A percentile compares a stretch with the other conserved stretches of the same genome.
These are phyloP conservation scores for Drosophila arawakana DNA, from an alignment of 1,140 invertebrate genomes.

Conservation along the genomic window DNA sequence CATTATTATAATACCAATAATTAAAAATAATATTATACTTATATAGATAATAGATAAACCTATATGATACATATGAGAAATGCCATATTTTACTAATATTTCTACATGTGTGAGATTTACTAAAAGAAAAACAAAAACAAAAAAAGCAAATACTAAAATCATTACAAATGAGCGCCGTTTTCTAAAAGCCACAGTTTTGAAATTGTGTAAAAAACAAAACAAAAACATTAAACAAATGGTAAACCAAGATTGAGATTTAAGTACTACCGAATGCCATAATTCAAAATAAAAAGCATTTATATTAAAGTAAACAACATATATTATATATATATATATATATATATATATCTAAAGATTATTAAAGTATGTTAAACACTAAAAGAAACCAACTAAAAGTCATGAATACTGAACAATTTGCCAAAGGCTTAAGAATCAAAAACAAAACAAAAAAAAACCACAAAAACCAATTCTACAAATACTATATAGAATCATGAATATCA, in stretches of 20 bases:
- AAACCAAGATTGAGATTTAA: conserved; percentile 60
- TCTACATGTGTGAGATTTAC: conserved; percentile 77
- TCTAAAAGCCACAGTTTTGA: conserved; percentile 81
- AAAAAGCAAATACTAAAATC: conserved; percentile 78
- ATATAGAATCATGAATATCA: conserved; percentile 43
- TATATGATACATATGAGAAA: conserved; percentile 66
- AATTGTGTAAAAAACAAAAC: conserved; percentile 74
- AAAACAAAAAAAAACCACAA: conserved; percentile 44
- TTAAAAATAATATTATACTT: conserved; percentile 15
- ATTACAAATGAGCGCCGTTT: conserved; percentile 81
- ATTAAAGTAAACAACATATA: conserved; percentile 47
- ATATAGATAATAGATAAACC: conserved; percentile 15
- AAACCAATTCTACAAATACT: conserved; percentile 30
- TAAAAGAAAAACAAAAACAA: conserved; percentile 67
- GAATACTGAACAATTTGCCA: conserved; percentile 81
- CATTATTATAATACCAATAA: conserved; percentile 29
- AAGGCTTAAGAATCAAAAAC: conserved; percentile 76
- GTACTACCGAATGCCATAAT: conserved; percentile 79
- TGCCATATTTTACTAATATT: conserved; percentile 76
- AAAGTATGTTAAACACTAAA: conserved; percentile 64
- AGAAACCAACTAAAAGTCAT: conserved; percentile 69
- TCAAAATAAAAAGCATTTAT: conserved; percentile 79
- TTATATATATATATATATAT: conserved; percentile 41
- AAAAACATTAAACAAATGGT: conserved; percentile 17
- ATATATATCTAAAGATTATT: conserved; percentile 37